Percentiles rank a stretch among this genome's conserved stretches.
Conservation (phyloP, 2,113 vertebrate genomes). For the Cathartes aura region DNA sequence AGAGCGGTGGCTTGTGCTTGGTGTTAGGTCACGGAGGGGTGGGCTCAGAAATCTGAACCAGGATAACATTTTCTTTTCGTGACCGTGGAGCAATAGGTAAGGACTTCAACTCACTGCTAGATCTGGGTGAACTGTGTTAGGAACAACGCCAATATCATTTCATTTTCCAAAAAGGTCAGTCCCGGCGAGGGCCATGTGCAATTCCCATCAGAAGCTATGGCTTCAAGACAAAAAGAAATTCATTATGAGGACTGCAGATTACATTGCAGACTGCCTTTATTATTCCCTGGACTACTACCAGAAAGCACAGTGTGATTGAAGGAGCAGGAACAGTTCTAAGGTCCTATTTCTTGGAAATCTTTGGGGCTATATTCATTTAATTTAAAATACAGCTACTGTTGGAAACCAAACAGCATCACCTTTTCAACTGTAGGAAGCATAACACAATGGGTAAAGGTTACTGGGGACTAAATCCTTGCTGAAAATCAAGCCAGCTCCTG, state of each 20-base stretch:
- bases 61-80: neutral
- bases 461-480: neutral
- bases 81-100: neutral
- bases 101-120: neutral
- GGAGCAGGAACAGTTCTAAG: neutral
- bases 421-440: neutral
- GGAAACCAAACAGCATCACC: neutral
- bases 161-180: neutral
- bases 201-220: neutral
- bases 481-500: neutral
- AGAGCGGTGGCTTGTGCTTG: neutral
- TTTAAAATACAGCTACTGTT: neutral
- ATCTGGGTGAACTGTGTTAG: neutral
- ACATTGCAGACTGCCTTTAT: neutral
- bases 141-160: neutral
- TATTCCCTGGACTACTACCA: conserved; percentile 4
- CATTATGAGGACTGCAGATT: neutral
- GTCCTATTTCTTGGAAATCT: conserved; percentile 17
- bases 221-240: conserved; percentile 1
- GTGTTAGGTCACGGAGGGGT: neutral
- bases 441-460: neutral
- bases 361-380: neutral
- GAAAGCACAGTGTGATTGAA: neutral
- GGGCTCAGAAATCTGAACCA: neutral
- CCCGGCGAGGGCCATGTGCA: neutral